phyloP scores from a whole-genome alignment of 2,113 vertebrate genomes.

The Falcunculus frontatus region DNA sequence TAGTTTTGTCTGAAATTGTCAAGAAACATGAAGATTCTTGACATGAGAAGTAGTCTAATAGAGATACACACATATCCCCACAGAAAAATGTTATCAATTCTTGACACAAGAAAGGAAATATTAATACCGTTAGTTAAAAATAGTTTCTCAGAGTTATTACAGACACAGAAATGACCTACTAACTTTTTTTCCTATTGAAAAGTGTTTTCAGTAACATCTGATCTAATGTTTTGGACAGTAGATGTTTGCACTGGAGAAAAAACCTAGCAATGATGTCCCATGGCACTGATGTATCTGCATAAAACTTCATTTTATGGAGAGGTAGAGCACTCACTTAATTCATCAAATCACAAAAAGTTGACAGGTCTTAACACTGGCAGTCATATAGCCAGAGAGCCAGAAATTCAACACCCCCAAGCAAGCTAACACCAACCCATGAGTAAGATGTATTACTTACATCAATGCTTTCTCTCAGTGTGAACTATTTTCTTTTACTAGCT shows the following conservation, averaged over 20 bases:
- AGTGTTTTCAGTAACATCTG: neutral
- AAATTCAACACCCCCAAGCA: neutral
- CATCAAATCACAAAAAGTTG: constrained; percentile 4
- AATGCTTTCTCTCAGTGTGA: neutral
- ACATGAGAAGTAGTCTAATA: neutral
- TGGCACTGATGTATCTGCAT: neutral
- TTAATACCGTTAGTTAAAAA: neutral
- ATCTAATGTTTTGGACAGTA: neutral
- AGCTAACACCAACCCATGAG: neutral
- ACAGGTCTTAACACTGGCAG: neutral
- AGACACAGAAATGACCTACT: neutral
- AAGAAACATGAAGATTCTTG: neutral
- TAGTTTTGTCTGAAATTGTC: constrained; percentile 28
- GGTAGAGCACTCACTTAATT: neutral
- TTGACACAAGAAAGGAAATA: neutral
- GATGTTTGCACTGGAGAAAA: neutral
- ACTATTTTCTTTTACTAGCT: neutral
- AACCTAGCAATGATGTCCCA: neutral
- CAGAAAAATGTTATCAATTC: neutral
- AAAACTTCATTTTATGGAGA: neutral
- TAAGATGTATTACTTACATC: neutral
- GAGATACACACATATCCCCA: neutral
- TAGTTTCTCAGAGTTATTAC: neutral
- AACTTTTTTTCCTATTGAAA: neutral
- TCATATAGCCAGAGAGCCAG: neutral